Evolutionary conservation across 2,797 vertebrate genomes (phyloP).

Genomic region (Chelmon rostratus): DNA sequence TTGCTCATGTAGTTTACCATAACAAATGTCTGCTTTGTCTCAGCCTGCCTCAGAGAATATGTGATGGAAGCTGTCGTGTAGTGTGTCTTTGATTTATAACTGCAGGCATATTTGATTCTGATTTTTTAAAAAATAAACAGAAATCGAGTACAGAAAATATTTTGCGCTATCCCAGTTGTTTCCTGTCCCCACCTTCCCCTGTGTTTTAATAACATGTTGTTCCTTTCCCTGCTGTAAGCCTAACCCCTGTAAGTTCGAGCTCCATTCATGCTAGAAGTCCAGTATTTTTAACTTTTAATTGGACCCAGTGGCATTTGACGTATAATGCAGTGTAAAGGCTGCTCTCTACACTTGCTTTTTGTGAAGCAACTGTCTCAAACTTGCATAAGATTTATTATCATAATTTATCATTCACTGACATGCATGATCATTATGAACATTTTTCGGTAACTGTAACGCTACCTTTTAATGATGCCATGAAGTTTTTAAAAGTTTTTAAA

Average conservation of each 20-base stretch:
- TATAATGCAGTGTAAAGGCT: neutral
- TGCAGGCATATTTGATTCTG: neutral
- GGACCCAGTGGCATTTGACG: conserved; percentile 9
- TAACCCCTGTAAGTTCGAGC: conserved; percentile 4
- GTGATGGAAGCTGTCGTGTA: neutral
- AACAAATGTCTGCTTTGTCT: conserved; percentile 21
- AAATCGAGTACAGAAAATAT: neutral
- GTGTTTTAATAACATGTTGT: neutral
- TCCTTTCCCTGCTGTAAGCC: neutral
- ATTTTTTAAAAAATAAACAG: neutral
- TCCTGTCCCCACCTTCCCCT: neutral
- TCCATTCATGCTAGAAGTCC: neutral
- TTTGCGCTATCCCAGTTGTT: neutral
- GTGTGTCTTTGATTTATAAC: neutral
- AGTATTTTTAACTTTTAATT: conserved; percentile 24
- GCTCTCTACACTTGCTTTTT: neutral
- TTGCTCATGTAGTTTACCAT: neutral
- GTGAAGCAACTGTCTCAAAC: neutral
- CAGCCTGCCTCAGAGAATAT: neutral
- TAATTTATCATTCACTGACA: neutral
- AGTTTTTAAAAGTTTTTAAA: neutral
- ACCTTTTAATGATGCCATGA: neutral
- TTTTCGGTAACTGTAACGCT: neutral
- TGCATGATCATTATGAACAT: neutral
- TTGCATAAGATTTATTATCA: neutral